Conservation (phyloP, 2,113 vertebrate genomes). For the Protobothrops mucrosquamatus region DNA sequence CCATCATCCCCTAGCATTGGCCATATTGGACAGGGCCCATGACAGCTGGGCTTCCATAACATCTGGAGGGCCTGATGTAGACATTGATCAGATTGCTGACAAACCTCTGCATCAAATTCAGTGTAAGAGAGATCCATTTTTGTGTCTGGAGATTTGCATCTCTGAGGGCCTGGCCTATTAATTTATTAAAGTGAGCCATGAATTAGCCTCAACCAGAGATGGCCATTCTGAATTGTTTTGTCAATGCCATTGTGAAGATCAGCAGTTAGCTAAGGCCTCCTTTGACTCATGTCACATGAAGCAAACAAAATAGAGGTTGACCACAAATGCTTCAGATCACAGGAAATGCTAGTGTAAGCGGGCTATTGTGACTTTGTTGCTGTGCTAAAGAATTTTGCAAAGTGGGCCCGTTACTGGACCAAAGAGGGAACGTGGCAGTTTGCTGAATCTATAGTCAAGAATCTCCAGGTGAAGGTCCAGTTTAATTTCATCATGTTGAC, state of each 20-base stretch:
- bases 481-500: no score
- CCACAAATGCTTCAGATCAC: neutral
- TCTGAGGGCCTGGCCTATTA: neutral
- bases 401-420: no score
- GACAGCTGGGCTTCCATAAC: neutral
- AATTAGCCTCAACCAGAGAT: neutral
- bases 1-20: neutral
- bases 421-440: no score
- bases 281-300: no score
- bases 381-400: no score
- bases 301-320: neutral
- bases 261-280: no score
- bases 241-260: no score
- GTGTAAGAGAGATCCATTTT: neutral
- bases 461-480: no score
- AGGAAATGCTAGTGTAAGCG: neutral
- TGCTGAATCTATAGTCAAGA: neutral
- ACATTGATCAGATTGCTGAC: neutral
- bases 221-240: no score
- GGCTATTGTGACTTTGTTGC: neutral
- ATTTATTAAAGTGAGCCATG: neutral
- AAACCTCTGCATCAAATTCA: neutral
- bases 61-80: neutral
- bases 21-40: neutral
- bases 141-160: neutral